phyloP scores from a whole-genome alignment of 2,888 invertebrate genomes.

The Cordilura impudica region DNA sequence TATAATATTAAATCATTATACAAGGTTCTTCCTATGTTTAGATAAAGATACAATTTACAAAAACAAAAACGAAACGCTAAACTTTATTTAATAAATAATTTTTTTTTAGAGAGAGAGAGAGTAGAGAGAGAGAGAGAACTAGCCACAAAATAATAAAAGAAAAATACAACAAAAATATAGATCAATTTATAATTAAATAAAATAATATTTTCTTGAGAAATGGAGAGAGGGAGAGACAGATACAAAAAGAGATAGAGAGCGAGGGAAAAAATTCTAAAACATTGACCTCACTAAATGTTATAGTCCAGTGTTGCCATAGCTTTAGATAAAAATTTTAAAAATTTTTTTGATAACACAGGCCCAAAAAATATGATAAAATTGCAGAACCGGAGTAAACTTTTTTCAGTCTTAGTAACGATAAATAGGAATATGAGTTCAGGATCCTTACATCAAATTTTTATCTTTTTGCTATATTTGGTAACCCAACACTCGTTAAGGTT shows the following conservation, averaged over 20 bases:
- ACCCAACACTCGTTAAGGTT: no score
- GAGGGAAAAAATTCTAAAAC: no score
- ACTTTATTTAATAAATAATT: not conserved
- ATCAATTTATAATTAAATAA: not conserved
- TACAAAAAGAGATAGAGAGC: not conserved
- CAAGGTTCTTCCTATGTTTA: constrained; percentile 72
- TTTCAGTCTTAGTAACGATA: no score
- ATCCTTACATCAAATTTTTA: no score
- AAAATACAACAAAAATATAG: not conserved
- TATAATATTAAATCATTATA: constrained; percentile 50
- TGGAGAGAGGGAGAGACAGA: not conserved
- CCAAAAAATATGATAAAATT: no score
- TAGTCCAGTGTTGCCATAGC: no score
- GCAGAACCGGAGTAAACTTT: no score
- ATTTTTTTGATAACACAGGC: no score
- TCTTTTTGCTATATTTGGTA: no score
- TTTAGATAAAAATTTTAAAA: no score
- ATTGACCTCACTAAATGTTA: not conserved
- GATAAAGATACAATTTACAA: constrained; percentile 58
- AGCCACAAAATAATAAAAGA: not conserved
- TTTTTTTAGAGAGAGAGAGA: not conserved
- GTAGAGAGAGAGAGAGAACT: not conserved
- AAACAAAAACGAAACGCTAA: constrained; percentile 33
- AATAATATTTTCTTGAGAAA: not conserved
- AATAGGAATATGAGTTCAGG: no score